Percentiles rank a stretch among this genome's conserved stretches.
Evolutionary conservation across 2,888 invertebrate genomes (phyloP).

Genomic region (Trichogramma evanescens): DNA sequence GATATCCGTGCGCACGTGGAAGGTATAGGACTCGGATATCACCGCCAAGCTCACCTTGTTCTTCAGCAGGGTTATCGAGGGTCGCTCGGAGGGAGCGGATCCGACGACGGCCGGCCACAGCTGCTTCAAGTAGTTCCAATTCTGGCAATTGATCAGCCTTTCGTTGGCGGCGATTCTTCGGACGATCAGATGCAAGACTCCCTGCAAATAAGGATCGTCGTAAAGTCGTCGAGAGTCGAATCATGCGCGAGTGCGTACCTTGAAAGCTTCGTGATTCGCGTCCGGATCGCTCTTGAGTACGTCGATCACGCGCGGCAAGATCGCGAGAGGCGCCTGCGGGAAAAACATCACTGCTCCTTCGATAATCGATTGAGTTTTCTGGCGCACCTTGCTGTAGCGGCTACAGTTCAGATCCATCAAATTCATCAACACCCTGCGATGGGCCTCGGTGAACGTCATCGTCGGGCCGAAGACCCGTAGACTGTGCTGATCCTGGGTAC

Average conservation of each 20-base stretch:
- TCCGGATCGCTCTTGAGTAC: constrained; percentile 57
- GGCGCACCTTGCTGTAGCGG: constrained; percentile 64
- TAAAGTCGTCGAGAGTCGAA: neutral
- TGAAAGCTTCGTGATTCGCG: constrained; percentile 62
- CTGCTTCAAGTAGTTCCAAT: constrained; percentile 65
- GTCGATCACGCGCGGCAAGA: constrained; percentile 58
- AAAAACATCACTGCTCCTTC: constrained; percentile 59
- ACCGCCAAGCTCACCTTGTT: constrained; percentile 53
- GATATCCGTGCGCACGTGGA: constrained; percentile 55
- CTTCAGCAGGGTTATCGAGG: constrained; percentile 61
- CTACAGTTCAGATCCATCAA: constrained; percentile 59
- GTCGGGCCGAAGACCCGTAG: constrained; percentile 45
- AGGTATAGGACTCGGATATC: constrained; percentile 57
- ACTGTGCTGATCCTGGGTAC: constrained; percentile 34
- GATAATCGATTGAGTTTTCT: constrained; percentile 61
- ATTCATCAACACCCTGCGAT: constrained; percentile 56
- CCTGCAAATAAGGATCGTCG: constrained; percentile 46
- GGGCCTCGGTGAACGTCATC: constrained; percentile 55
- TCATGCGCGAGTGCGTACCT: constrained; percentile 42
- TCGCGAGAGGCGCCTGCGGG: constrained; percentile 62
- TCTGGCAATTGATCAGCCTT: constrained; percentile 62
- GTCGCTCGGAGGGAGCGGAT: constrained; percentile 79
- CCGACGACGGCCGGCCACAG: constrained; percentile 75
- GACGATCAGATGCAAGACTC: constrained; percentile 69
- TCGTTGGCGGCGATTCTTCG: constrained; percentile 55